Base-by-base conservation (phyloP, 2,113 vertebrate genomes). In the Lethenteron reissneri region DNA sequence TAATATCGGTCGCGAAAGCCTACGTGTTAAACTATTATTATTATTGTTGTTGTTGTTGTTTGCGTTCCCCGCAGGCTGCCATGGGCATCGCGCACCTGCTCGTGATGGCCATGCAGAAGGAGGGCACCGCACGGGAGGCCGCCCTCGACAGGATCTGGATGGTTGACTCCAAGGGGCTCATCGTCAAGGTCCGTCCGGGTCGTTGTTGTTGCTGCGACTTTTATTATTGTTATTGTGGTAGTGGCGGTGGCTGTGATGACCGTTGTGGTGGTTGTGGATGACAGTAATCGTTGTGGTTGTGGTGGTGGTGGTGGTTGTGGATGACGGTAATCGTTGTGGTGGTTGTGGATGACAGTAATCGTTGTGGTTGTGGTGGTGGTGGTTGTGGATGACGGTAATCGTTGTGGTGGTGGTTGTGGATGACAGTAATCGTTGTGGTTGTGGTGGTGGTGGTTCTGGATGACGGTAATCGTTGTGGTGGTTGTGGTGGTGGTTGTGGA, bases 101-200 rank as follows among this genome's bases (percentile, higher is more conserved):
- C 12, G 80, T 88, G 58, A 97, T 95, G 91, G 92, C 92, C 12
- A 84, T 97, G 83, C 83, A 87, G 72, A 95, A 95, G 77, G 87
- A 92, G 78, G 91, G 91, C 2, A 10, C 86, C 58, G 70, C 81
- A 57, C 81, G 77, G 73, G 81, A 80, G 72, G 88, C 25, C 21
- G 21, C 21, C 21, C 78, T 77, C 7, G 88, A 83, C 78, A 92
- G 80, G 81, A 92, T 97, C 78, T 97, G 91, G 91, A 90, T 97
- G 92, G 88, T 97, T 73, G 92, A 97, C 74, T 95, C 91, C 57
- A 94, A 82, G 75, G 92, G 92, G 56, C 85, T 97, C 71, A 89
- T 95, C 72, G 89, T 91, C 11, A 95, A 95, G 91, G 92, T 95
- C n/a, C 9, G 62, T 17, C 62, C 10, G 15, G 10, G 9, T 15